These are phyloP conservation scores for Vollenhovia emeryi DNA, from an alignment of 1,140 invertebrate genomes.

Conservation along the genomic window DNA sequence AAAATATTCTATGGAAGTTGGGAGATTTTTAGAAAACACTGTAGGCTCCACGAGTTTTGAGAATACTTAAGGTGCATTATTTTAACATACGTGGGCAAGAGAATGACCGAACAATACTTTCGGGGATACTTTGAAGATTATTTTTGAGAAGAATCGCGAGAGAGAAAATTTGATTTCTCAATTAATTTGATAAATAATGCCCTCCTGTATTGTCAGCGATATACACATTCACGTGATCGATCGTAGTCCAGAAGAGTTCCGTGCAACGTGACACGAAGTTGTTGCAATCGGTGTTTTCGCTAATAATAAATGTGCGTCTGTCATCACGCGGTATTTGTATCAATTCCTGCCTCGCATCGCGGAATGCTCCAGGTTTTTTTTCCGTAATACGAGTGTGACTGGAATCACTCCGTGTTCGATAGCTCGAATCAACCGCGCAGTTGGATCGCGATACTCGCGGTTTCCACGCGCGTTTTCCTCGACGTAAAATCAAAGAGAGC, in stretches of 20 bases:
- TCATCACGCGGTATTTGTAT: neutral
- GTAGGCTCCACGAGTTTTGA: neutral
- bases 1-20: neutral
- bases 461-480: neutral
- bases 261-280: neutral
- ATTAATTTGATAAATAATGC: neutral
- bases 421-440: neutral
- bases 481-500: neutral
- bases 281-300: neutral
- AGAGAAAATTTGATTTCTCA: neutral
- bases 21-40: neutral
- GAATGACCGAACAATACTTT: neutral
- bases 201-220: too few relatives aligned
- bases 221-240: neutral
- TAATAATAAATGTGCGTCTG: neutral
- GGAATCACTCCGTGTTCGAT: neutral
- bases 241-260: neutral
- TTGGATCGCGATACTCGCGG: neutral
- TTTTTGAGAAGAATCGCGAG: neutral
- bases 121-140: neutral
- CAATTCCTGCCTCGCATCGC: neutral
- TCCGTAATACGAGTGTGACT: neutral
- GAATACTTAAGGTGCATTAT: neutral
- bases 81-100: neutral
- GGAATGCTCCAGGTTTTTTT: slow-evolving; percentile 8